Evolutionary conservation across 2,888 invertebrate species (phyloP).

Genomic region (Trachelus stipa): DNA sequence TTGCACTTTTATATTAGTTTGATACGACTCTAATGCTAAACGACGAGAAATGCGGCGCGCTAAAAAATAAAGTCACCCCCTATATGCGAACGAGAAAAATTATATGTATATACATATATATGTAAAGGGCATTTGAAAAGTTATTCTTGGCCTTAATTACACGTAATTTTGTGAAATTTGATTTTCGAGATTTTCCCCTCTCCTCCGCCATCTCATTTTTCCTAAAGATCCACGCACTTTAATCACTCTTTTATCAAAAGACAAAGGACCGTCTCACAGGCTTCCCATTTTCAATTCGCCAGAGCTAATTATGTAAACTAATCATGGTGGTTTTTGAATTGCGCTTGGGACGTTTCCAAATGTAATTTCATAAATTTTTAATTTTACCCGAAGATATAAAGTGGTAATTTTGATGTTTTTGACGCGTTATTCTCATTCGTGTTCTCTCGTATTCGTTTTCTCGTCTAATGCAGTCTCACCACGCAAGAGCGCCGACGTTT

Average conservation of each 20-base stretch:
- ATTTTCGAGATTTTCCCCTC: neutral
- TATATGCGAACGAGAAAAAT: neutral
- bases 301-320: neutral
- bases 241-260: neutral
- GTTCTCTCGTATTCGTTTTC: neutral
- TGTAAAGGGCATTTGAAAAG: neutral
- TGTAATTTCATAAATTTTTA: neutral
- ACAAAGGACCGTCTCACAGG: neutral
- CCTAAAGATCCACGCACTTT: neutral
- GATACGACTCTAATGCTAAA: slow-evolving; percentile 37
- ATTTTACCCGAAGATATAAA: neutral
- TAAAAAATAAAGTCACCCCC: neutral
- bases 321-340: neutral
- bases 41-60: neutral
- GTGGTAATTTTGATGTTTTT: neutral
- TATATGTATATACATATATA: neutral
- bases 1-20: slow-evolving; percentile 57
- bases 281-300: neutral
- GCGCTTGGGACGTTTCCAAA: neutral
- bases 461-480: neutral
- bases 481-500: neutral
- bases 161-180: neutral
- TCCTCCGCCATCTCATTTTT: neutral
- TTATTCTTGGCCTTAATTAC: neutral
- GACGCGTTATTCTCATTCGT: too few relatives aligned